Percentiles rank a stretch among this genome's conserved stretches.
Conservation (phyloP, 2,888 invertebrate genomes). For the Microplitis manilae region DNA sequence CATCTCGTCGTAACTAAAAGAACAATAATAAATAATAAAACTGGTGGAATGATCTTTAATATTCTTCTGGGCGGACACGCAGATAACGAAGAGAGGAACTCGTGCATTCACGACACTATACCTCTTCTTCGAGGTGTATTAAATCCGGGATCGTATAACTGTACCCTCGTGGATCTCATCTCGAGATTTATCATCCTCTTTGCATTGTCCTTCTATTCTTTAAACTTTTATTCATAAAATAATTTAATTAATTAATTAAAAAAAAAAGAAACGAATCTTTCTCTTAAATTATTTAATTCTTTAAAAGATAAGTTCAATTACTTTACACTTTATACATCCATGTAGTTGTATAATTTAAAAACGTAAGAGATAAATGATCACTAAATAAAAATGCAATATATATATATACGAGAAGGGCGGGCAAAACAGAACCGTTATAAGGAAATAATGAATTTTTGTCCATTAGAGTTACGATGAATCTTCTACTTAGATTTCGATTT, state of each 20-base stretch:
- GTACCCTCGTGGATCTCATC: conserved; percentile 26
- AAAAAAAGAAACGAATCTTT: no score
- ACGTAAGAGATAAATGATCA: no score
- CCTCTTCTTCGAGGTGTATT: conserved; percentile 12
- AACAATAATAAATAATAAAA: conserved; percentile 6
- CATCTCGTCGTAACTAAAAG: not conserved
- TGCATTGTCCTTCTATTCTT: not conserved
- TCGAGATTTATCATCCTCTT: conserved; percentile 8
- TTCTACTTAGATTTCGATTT: no score
- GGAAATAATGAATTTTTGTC: no score
- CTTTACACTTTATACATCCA: no score
- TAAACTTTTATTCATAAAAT: not conserved
- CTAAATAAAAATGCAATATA: no score
- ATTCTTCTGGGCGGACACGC: conserved; percentile 13
- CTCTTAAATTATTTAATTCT: no score
- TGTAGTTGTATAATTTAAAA: no score
- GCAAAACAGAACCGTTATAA: no score
- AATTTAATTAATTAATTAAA: not conserved
- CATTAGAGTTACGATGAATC: no score
- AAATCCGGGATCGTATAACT: conserved; percentile 32
- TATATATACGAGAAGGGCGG: no score
- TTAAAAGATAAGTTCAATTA: no score
- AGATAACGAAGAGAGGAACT: conserved; percentile 26
- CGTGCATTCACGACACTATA: conserved; percentile 21
- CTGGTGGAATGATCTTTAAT: conserved; percentile 14